Conservation (phyloP, 2,888 invertebrate species). For the Rosalia funebris region DNA sequence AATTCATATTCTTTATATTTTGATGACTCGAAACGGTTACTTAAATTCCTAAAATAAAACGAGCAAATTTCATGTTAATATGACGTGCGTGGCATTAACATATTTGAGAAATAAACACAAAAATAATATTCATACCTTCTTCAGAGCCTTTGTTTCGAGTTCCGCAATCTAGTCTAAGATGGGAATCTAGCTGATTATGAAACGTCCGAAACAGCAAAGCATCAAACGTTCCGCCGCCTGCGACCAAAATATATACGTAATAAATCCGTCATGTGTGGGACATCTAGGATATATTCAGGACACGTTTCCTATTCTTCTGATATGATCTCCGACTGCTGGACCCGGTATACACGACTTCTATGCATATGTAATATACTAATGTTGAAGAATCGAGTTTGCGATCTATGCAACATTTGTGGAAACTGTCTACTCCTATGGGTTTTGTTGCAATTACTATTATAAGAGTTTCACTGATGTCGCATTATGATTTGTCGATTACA, state of each 20-base stretch:
- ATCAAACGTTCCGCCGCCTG: constrained; percentile 46
- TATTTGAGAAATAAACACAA: constrained; percentile 22
- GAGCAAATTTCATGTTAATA: constrained; percentile 22
- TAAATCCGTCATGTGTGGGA: constrained; percentile 51
- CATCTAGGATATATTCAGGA: constrained; percentile 48
- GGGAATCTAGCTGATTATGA: constrained; percentile 41
- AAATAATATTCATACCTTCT: constrained; percentile 26
- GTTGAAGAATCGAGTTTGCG: constrained; percentile 24
- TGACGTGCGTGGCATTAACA: constrained; percentile 25
- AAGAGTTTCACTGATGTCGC: neutral
- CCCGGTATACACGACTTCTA: constrained; percentile 25
- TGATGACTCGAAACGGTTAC: neutral
- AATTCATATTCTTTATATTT: no score
- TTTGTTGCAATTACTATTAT: constrained; percentile 8
- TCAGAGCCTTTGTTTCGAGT: constrained; percentile 20
- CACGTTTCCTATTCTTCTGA: constrained; percentile 43
- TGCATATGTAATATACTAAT: constrained; percentile 25
- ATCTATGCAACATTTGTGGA: constrained; percentile 13
- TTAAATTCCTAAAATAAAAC: constrained; percentile 7
- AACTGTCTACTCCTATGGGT: neutral
- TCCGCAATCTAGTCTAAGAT: constrained; percentile 42
- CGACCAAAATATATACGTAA: constrained; percentile 45
- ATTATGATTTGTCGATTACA: no score
- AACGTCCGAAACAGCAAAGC: constrained; percentile 38
- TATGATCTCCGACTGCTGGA: constrained; percentile 24